Conservation (phyloP, 2,113 vertebrate species). For the Reinhardtius hippoglossoides region DNA sequence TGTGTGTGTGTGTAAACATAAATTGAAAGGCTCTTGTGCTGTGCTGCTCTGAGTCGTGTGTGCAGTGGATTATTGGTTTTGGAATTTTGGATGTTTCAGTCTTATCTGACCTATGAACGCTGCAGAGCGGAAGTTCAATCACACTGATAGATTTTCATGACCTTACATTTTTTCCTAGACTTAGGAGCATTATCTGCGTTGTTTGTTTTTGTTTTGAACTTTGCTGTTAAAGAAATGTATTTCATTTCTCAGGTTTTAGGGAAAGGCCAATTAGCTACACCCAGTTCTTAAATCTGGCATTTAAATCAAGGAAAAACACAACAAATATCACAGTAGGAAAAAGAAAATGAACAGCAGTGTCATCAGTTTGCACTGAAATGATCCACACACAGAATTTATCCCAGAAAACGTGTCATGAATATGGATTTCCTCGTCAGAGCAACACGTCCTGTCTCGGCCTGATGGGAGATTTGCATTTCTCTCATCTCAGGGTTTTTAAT, state of each 20-base stretch:
- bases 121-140: constrained; percentile 8
- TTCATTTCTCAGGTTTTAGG: background rate
- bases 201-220: constrained; percentile 6
- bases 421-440: constrained; percentile 38
- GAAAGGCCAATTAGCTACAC: too few species aligned
- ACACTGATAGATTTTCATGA: constrained; percentile 23
- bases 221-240: constrained; percentile 13
- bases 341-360: background rate
- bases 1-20: constrained; percentile 35
- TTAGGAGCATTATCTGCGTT: background rate
- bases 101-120: constrained; percentile 30
- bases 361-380: constrained; percentile 17
- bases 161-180: constrained; percentile 9
- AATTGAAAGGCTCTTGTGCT: constrained; percentile 35
- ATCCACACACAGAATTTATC: constrained; percentile 24
- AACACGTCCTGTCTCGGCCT: constrained; percentile 19
- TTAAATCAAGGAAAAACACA: constrained; percentile 17
- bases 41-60: constrained; percentile 18
- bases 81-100: constrained; percentile 8
- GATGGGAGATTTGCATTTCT: constrained; percentile 61
- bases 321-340: constrained; percentile 4
- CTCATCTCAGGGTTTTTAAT: constrained; percentile 55
- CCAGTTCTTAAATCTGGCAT: background rate
- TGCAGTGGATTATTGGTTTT: constrained; percentile 23
- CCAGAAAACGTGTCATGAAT: constrained; percentile 50